A percentile compares a stretch with the other conserved stretches of the same genome.
Evolutionary conservation across 2,797 vertebrate genomes (phyloP).

Genomic region (Sus cebifrons): DNA sequence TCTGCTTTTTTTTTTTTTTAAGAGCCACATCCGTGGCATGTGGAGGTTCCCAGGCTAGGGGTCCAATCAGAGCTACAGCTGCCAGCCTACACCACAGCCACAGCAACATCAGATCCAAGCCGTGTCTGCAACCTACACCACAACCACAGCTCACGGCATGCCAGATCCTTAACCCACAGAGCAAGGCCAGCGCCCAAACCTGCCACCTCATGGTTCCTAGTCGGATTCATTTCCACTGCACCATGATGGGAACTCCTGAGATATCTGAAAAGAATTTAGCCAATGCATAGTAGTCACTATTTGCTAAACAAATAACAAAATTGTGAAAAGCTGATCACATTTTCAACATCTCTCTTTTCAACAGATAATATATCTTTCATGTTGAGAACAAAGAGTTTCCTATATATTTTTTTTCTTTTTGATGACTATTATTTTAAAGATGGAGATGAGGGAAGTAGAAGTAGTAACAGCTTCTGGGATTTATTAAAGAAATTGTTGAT

Average conservation of each 20-base stretch:
- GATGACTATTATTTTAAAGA: not conserved
- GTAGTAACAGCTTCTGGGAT: not conserved
- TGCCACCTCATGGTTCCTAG: no score
- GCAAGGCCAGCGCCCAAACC: no score
- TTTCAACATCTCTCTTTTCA: not conserved
- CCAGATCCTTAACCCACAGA: no score
- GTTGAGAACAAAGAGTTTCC: not conserved
- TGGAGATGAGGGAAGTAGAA: not conserved
- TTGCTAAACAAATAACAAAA: slow-evolving; percentile 1
- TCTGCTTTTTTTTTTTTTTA: not conserved
- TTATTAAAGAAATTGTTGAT: not conserved
- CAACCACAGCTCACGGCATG: no score
- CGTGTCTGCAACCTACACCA: no score
- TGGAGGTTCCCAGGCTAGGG: no score
- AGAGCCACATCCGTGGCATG: no score
- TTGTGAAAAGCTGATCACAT: not conserved
- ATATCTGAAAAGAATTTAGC: not conserved
- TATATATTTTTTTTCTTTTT: not conserved
- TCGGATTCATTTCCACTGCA: no score
- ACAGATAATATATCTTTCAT: not conserved
- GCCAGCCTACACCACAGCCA: no score
- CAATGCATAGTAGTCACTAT: not conserved
- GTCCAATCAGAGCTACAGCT: no score
- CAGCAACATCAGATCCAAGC: no score
- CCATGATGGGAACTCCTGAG: not conserved